A percentile compares a stretch with the other conserved stretches of the same genome.
Evolutionary conservation across 2,888 invertebrate species (phyloP).

Genomic region (Adelognathus sp.): DNA sequence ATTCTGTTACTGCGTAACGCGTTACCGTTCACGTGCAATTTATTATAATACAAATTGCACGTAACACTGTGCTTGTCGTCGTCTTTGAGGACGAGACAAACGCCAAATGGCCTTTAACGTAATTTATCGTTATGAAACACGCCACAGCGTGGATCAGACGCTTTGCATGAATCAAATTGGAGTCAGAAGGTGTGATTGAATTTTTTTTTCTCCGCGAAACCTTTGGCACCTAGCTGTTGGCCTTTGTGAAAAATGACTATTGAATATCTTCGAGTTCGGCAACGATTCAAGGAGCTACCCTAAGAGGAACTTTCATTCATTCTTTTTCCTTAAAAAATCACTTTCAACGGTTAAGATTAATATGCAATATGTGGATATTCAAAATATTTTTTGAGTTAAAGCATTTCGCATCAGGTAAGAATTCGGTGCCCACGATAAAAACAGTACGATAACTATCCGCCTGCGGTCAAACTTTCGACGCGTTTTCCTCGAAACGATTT

Average conservation of each 20-base stretch:
- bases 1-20: slow-evolving; percentile 56
- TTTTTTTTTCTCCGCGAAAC: not conserved
- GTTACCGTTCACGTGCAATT: slow-evolving; percentile 58
- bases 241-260: not conserved
- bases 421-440: no score
- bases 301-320: no score
- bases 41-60: slow-evolving; percentile 36
- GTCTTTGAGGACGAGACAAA: slow-evolving; percentile 49
- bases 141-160: not conserved
- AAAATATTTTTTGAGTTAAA: no score
- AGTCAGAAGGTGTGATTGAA: not conserved
- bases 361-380: no score
- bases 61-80: slow-evolving; percentile 22
- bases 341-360: no score
- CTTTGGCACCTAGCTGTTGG: not conserved
- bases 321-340: no score
- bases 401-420: no score
- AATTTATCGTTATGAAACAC: slow-evolving; percentile 61
- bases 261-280: not conserved
- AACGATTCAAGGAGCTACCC: not conserved
- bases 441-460: no score
- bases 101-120: slow-evolving; percentile 53
- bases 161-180: slow-evolving; percentile 28
- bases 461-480: no score
- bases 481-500: no score